These are phyloP conservation scores for Schizotus pectinicornis DNA, from an alignment of 2,888 invertebrate species.

Conservation along the genomic window DNA sequence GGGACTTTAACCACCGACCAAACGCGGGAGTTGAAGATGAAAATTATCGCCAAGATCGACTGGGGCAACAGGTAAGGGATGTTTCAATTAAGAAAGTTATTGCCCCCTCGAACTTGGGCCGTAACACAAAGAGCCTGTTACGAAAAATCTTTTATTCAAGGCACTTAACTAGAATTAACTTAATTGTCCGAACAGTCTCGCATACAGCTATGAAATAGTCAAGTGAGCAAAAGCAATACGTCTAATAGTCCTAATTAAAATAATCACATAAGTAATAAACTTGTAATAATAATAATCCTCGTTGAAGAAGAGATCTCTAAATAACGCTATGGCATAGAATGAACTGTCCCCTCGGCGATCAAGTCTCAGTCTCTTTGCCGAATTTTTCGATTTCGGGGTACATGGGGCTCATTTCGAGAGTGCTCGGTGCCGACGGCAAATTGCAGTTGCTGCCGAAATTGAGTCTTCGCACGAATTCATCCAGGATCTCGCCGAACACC, in stretches of 20 bases:
- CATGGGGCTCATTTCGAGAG: conserved; percentile 84
- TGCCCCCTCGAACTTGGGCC: conserved; percentile 12
- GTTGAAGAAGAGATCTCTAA: no score
- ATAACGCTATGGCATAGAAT: no score
- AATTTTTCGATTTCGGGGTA: conserved; percentile 81
- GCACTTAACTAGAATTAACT: not conserved
- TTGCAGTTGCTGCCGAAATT: conserved; percentile 74
- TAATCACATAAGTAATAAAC: conserved; percentile 20
- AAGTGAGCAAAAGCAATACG: conserved; percentile 21
- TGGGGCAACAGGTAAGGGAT: conserved; percentile 92
- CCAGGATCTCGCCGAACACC: conserved; percentile 79
- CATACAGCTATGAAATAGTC: conserved; percentile 19
- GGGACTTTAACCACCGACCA: conserved; percentile 93
- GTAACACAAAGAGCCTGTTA: conserved; percentile 7
- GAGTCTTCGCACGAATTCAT: conserved; percentile 75
- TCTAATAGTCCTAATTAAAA: conserved; percentile 2
- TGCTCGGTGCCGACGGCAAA: conserved; percentile 83
- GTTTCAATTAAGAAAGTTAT: conserved; percentile 10
- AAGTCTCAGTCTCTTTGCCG: conserved; percentile 85
- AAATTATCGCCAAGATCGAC: conserved; percentile 90
- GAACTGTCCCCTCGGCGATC: conserved; percentile 43
- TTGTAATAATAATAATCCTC: conserved; percentile 8
- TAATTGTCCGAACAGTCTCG: conserved; percentile 3
- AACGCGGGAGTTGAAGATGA: conserved; percentile 82
- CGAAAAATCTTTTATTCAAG: conserved; percentile 4